Conservation (phyloP, 2,113 vertebrate species). For the Emydura subglobosa region DNA sequence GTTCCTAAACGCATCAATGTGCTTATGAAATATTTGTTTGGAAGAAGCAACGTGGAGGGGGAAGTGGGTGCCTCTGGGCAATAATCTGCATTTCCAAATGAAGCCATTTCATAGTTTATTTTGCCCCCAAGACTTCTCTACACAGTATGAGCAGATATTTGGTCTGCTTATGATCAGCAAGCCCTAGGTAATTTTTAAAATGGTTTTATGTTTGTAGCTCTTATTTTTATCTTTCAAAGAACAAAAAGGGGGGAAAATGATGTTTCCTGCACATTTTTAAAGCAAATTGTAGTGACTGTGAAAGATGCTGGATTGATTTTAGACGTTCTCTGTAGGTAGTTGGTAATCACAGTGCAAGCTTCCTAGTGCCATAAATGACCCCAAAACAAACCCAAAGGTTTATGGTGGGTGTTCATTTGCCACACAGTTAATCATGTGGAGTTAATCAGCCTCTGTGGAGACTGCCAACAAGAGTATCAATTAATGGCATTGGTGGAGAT, state of each 20-base stretch:
- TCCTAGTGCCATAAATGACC: not conserved
- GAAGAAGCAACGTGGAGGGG: not conserved
- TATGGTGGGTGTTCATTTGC: not conserved
- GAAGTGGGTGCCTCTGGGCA: not conserved
- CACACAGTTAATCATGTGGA: not conserved
- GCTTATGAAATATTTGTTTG: not conserved
- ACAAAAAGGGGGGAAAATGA: not conserved
- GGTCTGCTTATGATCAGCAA: not conserved
- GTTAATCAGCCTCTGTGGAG: not conserved
- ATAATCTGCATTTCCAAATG: not conserved
- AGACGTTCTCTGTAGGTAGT: not conserved
- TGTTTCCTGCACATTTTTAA: not conserved
- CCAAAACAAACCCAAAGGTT: not conserved
- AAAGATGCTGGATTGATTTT: not conserved
- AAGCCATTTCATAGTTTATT: not conserved
- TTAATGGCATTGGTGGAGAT: not conserved
- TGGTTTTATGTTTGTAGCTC: not conserved
- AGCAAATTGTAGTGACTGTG: not conserved
- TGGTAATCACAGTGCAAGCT: not conserved
- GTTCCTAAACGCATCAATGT: fast-evolving
- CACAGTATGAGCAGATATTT: not conserved
- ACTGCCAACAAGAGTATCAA: not conserved
- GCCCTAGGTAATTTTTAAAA: not conserved
- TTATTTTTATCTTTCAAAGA: not conserved
- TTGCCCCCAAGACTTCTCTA: not conserved